Base-by-base conservation (phyloP, 1,140 invertebrate genomes). In the Formica selysi region DNA sequence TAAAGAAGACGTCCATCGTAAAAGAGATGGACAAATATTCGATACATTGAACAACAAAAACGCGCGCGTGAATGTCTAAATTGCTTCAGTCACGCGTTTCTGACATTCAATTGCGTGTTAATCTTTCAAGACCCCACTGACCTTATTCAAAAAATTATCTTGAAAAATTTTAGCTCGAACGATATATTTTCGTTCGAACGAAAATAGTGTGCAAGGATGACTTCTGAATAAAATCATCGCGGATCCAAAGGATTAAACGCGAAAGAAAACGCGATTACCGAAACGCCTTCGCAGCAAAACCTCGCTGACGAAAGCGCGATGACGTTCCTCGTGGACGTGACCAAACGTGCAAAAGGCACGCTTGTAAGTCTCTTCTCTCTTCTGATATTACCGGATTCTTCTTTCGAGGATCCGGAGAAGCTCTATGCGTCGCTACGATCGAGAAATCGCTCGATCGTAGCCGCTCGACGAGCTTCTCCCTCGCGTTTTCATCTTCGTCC, bases 401-500 rank as follows among this genome's bases (percentile, higher is more conserved):
- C 48, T n/a, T 83, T 83, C 38, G 7, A 32, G 19, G 41, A 44
- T 73, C 13, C 44, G 61, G 54, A 62, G 61, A 36, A 78, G 26
- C 13, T 48, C 8, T 16, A 5, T 32, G 44, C 41, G 32, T 6
- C 51, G 62, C 76, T 87, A 59, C 93, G 89, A 87, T 91, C 92
- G 91, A 94, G 93, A 95, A 94, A 95, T 94, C 89, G 93, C 93
- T 93, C 92, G 92, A 94, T 71, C 92, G 93, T 74, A 91, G 90
- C 86, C 83, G 73, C 70, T 80, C 54, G 8, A 19, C 10, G 61
- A 29, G 26, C 51, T 68, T 67, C 32, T 6, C 54, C 65, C 38
- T 36, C 29, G 19, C 70, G 86, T 80, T 88, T 16, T 38, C 62
- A 11, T 87, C 85, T 86, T 85, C 76, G 48, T 64, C 29, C 19